Evolutionary conservation across 2,888 invertebrate genomes (phyloP), one percentile per base, ranked within the genome.

Genomic region (Temnothorax unifasciatus): DNA sequence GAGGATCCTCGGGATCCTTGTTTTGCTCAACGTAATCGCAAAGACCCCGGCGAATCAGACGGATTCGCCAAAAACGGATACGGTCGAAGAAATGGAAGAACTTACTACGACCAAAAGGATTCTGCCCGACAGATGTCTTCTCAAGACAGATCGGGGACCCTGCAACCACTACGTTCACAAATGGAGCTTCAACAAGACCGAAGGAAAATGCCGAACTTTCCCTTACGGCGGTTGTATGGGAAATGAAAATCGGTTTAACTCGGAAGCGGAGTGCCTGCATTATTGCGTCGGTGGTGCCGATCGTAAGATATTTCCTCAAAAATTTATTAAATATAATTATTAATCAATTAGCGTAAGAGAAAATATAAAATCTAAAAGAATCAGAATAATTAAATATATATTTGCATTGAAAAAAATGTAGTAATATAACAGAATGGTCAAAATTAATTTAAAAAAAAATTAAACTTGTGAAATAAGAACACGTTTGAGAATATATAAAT

Each of bases 181-280:
- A 94, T 97, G 97, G 97, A 96, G 96, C 29, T 97, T 96, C 94
- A 96, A 96, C 92, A 96, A 96, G 86, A 95, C 94, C 44, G 93
- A 93, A 64, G 94, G 93, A 54, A 94, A 95, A 63, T 97, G 97
- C 93, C 95, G 95, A 83, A 96, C 96, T 87, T 97, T 97, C 91
- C 95, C 96, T 25, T 97, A 97, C 96, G 97, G 97, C 71, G 97
- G 97, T 74, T 97, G 97, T 91, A 96, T 96, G 63, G 97, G 97
- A 25, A 97, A 97, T 92, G 96, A 96, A 88, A 97, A 97, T 93
- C 95, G 97, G 86, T 97, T 97, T 93, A 96, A 96, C 92, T 96
- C 96, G 25, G 97, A 97, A 93, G 95, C 95, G 44, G 96, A 97
- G 90, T 97, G 97, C 92, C 95, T 97, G 71, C 96, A 96, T 90